Percentiles rank a stretch among this genome's conserved stretches.
These are phyloP conservation scores for Lagenorhynchus albirostris DNA, from an alignment of 2,113 vertebrate genomes.

Conservation along the genomic window DNA sequence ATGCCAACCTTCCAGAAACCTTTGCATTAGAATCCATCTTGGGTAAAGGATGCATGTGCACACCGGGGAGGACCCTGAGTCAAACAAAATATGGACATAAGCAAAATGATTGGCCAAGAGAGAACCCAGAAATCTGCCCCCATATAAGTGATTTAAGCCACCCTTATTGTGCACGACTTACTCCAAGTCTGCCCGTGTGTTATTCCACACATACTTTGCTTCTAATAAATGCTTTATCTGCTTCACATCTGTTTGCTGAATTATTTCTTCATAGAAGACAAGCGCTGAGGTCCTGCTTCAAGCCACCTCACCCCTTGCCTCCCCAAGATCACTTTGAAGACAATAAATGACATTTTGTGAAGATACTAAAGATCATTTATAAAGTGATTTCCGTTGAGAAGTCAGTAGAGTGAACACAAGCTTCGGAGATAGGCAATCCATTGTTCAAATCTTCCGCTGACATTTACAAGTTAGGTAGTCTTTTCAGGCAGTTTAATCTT, in stretches of 20 bases:
- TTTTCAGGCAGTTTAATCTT: not conserved
- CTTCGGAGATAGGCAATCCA: not conserved
- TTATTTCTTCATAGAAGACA: not conserved
- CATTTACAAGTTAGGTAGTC: not conserved
- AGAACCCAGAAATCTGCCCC: not conserved
- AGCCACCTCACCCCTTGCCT: not conserved
- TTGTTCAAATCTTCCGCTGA: not conserved
- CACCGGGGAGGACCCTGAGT: not conserved
- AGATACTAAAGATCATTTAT: not conserved
- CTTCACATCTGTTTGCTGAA: not conserved
- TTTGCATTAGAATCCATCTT: not conserved
- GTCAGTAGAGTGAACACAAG: not conserved
- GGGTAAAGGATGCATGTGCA: not conserved
- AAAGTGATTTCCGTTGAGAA: not conserved
- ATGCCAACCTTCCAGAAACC: not conserved
- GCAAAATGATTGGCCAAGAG: not conserved
- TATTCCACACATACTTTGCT: not conserved
- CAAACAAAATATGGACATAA: not conserved
- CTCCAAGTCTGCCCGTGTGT: not conserved
- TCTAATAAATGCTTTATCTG: not conserved
- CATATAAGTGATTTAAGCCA: not conserved
- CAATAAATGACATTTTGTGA: not conserved
- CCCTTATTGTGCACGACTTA: not conserved
- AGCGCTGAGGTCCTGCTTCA: not conserved
- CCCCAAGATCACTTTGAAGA: not conserved